These are phyloP conservation scores for Magallana angulata DNA, from an alignment of 1,140 invertebrate species.

Conservation along the genomic window DNA sequence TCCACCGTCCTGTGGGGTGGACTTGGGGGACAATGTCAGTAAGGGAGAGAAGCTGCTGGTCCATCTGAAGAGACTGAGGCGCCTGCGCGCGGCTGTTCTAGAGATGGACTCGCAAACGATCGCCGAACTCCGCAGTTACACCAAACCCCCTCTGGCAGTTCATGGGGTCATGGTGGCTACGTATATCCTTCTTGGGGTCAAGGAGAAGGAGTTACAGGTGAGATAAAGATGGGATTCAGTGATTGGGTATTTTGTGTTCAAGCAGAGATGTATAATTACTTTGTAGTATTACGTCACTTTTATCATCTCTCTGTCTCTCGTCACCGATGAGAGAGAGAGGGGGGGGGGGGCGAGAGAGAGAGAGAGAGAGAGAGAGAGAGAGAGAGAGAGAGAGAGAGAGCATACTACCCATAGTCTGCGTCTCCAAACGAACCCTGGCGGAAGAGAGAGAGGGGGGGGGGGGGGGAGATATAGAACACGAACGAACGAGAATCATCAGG, in stretches of 20 bases:
- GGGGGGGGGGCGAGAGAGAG: too few species aligned
- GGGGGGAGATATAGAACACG: too few species aligned
- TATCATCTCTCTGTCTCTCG: too few species aligned
- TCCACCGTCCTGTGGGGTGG: slow-evolving; percentile 40
- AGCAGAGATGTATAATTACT: too few species aligned
- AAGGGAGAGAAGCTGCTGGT: slow-evolving; percentile 54
- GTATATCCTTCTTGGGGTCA: slow-evolving; percentile 62
- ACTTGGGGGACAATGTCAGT: slow-evolving; percentile 42
- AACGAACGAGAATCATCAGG: too few species aligned
- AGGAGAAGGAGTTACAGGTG: slow-evolving; percentile 61
- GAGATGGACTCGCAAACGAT: slow-evolving; percentile 65
- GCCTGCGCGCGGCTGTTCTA: slow-evolving; percentile 58
- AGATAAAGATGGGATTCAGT: not conserved
- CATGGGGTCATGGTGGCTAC: slow-evolving; percentile 65
- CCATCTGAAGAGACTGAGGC: slow-evolving; percentile 54
- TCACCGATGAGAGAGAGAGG: too few species aligned
- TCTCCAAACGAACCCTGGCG: too few species aligned
- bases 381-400: too few species aligned
- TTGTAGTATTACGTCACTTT: too few species aligned
- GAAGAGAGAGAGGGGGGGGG: too few species aligned
- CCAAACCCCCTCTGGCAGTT: slow-evolving; percentile 61
- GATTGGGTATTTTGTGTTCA: not conserved
- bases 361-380: too few species aligned
- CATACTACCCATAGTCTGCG: too few species aligned
- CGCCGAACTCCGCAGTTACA: slow-evolving; percentile 65